Conservation (phyloP, 2,888 invertebrate genomes). For the Microchrysa polita region DNA sequence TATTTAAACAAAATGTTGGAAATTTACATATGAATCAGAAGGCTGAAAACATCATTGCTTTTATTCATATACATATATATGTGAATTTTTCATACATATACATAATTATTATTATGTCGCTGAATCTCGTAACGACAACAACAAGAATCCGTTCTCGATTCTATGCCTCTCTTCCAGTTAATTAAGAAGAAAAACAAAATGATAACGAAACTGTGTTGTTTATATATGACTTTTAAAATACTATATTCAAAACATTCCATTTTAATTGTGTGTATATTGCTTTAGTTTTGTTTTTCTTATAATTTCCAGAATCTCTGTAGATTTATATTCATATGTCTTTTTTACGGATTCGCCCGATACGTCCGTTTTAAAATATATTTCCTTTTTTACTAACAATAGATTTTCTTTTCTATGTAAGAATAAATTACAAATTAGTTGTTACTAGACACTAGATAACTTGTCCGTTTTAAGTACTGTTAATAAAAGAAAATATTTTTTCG, state of each 20-base stretch:
- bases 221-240: neutral
- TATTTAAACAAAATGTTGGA: too few relatives aligned
- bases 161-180: constrained; percentile 11
- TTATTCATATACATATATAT: neutral
- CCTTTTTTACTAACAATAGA: constrained; percentile 8
- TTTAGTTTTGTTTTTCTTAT: constrained; percentile 11
- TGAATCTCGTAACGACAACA: neutral
- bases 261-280: constrained; percentile 19
- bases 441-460: constrained; percentile 40
- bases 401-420: constrained; percentile 15
- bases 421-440: constrained; percentile 41
- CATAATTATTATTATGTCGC: neutral
- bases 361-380: constrained; percentile 22
- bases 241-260: constrained; percentile 34
- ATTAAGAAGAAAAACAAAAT: too few relatives aligned
- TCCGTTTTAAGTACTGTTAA: constrained; percentile 42
- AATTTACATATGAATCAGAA: neutral
- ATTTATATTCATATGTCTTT: neutral
- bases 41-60: neutral
- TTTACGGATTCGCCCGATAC: neutral
- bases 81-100: neutral
- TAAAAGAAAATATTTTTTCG: constrained; percentile 39
- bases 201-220: constrained; percentile 19
- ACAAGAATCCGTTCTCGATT: neutral
- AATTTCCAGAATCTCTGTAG: neutral